Evolutionary conservation across 2,113 vertebrate genomes (phyloP).

Genomic region (Rousettus leschenaultii): DNA sequence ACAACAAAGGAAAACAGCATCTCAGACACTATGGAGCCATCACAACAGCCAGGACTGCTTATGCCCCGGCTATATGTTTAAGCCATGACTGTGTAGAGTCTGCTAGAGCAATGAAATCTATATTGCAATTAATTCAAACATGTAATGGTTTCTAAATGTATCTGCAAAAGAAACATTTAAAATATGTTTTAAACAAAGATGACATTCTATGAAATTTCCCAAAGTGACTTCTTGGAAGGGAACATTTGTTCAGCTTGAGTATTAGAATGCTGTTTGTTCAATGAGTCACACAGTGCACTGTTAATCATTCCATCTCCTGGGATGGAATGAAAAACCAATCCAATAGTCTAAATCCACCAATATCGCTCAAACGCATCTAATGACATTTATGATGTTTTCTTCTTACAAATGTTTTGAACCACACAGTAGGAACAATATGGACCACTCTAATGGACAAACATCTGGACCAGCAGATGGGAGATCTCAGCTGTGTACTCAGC

Average conservation of each 20-base stretch:
- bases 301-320: slow-evolving; percentile 22
- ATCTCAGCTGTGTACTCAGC: neutral
- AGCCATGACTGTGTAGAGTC: neutral
- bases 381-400: neutral
- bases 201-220: slow-evolving; percentile 3
- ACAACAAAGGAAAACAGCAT: neutral
- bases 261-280: neutral
- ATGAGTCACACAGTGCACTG: neutral
- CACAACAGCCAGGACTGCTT: neutral
- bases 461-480: neutral
- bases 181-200: slow-evolving; percentile 8
- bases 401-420: neutral
- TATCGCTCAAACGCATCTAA: neutral
- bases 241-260: neutral
- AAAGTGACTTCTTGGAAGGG: neutral
- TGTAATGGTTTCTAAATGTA: neutral
- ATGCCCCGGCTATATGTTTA: neutral
- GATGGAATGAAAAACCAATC: neutral
- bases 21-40: neutral
- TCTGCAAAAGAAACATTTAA: neutral
- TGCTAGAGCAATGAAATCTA: neutral
- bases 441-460: neutral
- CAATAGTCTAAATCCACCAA: neutral
- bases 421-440: neutral
- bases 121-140: neutral